These are phyloP conservation scores for Drosophila conformis DNA, from an alignment of 2,888 invertebrate genomes.

Conservation along the genomic window DNA sequence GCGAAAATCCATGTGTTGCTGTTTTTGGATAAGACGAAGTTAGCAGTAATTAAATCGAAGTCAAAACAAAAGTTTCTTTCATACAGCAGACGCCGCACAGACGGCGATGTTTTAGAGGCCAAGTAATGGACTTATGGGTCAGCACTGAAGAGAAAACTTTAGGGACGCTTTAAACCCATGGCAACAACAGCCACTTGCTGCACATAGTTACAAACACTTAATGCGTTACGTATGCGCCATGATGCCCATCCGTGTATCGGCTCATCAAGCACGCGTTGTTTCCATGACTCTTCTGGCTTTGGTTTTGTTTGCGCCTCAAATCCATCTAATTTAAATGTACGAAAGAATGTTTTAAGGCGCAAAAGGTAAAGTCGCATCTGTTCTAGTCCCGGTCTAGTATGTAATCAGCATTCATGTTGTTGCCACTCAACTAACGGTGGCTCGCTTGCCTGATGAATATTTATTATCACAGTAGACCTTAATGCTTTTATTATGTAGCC, in stretches of 20 bases:
- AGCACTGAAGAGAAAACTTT: constrained; percentile 15
- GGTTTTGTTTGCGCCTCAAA: constrained; percentile 66
- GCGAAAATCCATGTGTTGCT: constrained; percentile 57
- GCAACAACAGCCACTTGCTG: constrained; percentile 62
- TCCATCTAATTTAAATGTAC: constrained; percentile 78
- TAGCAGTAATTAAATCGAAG: constrained; percentile 49
- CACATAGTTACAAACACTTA: constrained; percentile 3
- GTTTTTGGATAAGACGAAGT: constrained; percentile 20
- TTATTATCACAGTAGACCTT: constrained; percentile 49
- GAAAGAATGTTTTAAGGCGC: constrained; percentile 60
- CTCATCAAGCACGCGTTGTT: constrained; percentile 70
- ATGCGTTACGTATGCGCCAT: constrained; percentile 54
- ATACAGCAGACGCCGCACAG: constrained; percentile 36
- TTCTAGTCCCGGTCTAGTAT: constrained; percentile 18
- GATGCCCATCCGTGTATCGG: constrained; percentile 34
- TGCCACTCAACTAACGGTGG: constrained; percentile 16
- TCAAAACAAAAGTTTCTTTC: constrained; percentile 36
- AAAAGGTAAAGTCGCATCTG: constrained; percentile 40
- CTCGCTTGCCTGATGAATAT: constrained; percentile 53
- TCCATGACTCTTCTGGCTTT: constrained; percentile 19
- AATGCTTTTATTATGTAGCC: constrained; percentile 32
- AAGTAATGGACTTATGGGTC: constrained; percentile 26
- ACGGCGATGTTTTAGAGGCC: constrained; percentile 5
- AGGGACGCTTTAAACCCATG: constrained; percentile 25
- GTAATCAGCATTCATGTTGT: constrained; percentile 55